Evolutionary conservation across 2,797 vertebrate genomes (phyloP).

Genomic region (Danio tinwini): DNA sequence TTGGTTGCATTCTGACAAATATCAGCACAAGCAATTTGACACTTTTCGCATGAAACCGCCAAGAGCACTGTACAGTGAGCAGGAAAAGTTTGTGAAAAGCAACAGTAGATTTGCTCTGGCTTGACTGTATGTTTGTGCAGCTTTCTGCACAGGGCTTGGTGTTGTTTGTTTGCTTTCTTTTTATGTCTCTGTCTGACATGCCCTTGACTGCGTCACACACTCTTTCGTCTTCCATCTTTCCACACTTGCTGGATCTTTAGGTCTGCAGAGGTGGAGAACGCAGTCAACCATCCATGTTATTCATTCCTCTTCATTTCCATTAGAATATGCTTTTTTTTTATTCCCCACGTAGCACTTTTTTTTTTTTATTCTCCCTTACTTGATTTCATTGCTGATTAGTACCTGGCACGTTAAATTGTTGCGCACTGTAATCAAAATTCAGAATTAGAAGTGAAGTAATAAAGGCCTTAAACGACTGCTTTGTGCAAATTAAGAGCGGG

Average conservation of each 20-base stretch:
- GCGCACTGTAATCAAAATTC: constrained; percentile 40
- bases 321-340: constrained; percentile 32
- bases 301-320: constrained; percentile 58
- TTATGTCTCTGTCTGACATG: constrained; percentile 29
- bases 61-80: constrained; percentile 19
- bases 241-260: constrained; percentile 8
- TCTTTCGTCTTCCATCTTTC: constrained; percentile 1
- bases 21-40: constrained; percentile 35
- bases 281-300: constrained; percentile 38
- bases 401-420: constrained; percentile 30
- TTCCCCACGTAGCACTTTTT: constrained; percentile 18
- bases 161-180: constrained; percentile 20
- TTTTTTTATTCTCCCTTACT: constrained; percentile 39
- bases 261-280: constrained; percentile 6
- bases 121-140: constrained; percentile 8
- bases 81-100: constrained; percentile 21
- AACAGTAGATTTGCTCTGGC: not conserved
- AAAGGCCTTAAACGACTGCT: constrained; percentile 47
- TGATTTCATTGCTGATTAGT: constrained; percentile 33
- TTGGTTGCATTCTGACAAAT: constrained; percentile 35
- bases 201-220: constrained; percentile 8
- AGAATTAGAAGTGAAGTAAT: constrained; percentile 51
- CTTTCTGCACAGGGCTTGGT: constrained; percentile 2
- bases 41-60: constrained; percentile 29
- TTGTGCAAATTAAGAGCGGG: constrained; percentile 53